Percentiles rank a stretch among this genome's conserved stretches.
phyloP scores from a whole-genome alignment of 1,140 invertebrate genomes.

The Ectropis grisescens region DNA sequence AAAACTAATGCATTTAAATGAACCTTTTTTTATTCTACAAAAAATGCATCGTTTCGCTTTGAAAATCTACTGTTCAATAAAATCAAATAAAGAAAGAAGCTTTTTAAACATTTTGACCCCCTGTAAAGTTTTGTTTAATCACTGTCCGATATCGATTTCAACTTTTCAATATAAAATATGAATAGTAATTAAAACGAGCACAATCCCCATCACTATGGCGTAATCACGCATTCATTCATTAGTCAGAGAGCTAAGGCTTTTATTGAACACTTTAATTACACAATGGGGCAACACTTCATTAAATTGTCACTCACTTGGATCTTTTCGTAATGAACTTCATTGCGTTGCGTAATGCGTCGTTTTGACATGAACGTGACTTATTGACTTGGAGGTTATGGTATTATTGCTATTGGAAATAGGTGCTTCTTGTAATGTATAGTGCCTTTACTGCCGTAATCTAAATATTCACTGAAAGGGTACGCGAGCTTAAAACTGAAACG shows the following conservation, averaged over 20 bases:
- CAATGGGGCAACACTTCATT: constrained; percentile 53
- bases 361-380: constrained; percentile 8
- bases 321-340: constrained; percentile 19
- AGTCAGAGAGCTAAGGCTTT: constrained; percentile 23
- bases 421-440: constrained; percentile 3
- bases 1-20: too few relatives aligned
- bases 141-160: too few relatives aligned
- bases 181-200: too few relatives aligned
- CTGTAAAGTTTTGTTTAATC: too few relatives aligned
- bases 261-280: constrained; percentile 49
- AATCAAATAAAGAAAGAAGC: too few relatives aligned
- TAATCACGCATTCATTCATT: constrained; percentile 42
- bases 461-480: not conserved
- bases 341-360: constrained; percentile 15
- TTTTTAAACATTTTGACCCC: too few relatives aligned
- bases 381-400: constrained; percentile 9
- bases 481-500: not conserved
- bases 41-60: too few relatives aligned
- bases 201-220: too few relatives aligned
- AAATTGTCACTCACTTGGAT: constrained; percentile 53
- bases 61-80: too few relatives aligned
- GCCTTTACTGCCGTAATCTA: not conserved
- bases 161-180: too few relatives aligned
- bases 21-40: too few relatives aligned
- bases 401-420: constrained; percentile 4